Evolutionary conservation across 2,888 invertebrate species (phyloP), one percentile per base, ranked within the genome.

Genomic region (Plagodis dolabraria): DNA sequence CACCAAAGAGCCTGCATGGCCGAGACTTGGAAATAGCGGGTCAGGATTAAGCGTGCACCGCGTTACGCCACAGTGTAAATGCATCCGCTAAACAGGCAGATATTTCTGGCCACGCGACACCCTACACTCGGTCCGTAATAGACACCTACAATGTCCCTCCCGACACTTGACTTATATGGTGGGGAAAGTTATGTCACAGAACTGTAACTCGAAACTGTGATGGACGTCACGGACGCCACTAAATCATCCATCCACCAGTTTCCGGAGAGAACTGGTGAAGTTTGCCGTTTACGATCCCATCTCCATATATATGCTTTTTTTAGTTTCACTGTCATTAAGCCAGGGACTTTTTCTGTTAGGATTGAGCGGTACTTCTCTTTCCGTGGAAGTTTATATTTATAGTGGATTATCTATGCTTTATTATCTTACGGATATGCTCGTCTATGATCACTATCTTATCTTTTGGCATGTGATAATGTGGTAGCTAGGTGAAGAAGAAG

Each of bases 51-150:
- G 22, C 22, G 22, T 47, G 40, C 9, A 10, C 47, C 47, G 38
- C 12, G 44, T 70, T 73, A 79, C 71, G 50, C 47, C 38, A 66
- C 80, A 69, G 83, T 87, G 86, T 86, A 66, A 86, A 58, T 49
- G 76, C 57, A 63, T 59, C 66, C 67, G 78, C 77, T 84, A 83
- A 86, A 86, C 82, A 82, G 82, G 73, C 76, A 72, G 86, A 82
- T 89, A 90, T 89, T 88, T 85, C 84, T 83, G 86, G 77, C 72
- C 80, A 71, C 70, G 69, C 76, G 83, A 83, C 84, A 85, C 79
- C 83, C 80, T 77, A 85, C 79, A 74, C 82, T 76, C 75, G 68
- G 73, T 74, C 77, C 74, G 85, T 82, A 83, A 85, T 80, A 82
- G 84, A 84, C 79, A 83, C 85, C 78, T 70, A 76, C 79, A 77